Percentiles rank a stretch among this genome's conserved stretches.
These are phyloP conservation scores for Xanthia togata DNA, from an alignment of 2,888 invertebrate genomes.

Conservation along the genomic window DNA sequence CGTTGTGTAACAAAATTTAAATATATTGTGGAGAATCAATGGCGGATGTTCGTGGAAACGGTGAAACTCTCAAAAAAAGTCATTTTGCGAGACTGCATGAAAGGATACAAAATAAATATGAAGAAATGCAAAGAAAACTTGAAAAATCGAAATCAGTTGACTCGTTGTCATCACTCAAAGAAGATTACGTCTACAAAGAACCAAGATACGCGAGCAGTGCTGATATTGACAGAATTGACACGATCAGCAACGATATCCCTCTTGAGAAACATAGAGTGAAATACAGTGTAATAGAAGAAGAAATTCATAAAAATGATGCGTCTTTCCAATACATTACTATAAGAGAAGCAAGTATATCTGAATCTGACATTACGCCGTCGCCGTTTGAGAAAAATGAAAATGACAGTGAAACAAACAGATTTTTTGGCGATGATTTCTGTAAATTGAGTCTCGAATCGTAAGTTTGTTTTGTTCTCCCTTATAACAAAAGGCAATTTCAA, in stretches of 20 bases:
- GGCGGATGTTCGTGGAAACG: conserved; percentile 67
- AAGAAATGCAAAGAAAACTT: conserved; percentile 83
- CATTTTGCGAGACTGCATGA: conserved; percentile 82
- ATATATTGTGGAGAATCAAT: conserved; percentile 65
- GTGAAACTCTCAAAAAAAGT: conserved; percentile 69
- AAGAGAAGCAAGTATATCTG: conserved; percentile 73
- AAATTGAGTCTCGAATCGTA: conserved; percentile 83
- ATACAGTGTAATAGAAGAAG: conserved; percentile 71
- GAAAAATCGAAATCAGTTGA: conserved; percentile 85
- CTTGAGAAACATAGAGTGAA: conserved; percentile 56
- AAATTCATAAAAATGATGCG: conserved; percentile 70
- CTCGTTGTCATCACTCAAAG: conserved; percentile 72
- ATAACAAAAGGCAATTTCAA: conserved; percentile 38
- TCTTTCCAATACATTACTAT: conserved; percentile 69
- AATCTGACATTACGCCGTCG: conserved; percentile 67
- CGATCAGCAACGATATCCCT: conserved; percentile 48
- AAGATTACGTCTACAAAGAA: conserved; percentile 74
- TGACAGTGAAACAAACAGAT: conserved; percentile 57
- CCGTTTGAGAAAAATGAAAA: conserved; percentile 69
- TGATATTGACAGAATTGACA: conserved; percentile 70
- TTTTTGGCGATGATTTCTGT: conserved; percentile 73
- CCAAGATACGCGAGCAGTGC: conserved; percentile 68
- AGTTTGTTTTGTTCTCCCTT: conserved; percentile 68
- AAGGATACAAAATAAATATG: conserved; percentile 83
- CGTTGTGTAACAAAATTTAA: conserved; percentile 29